Percentiles rank a stretch among this genome's conserved stretches.
These are phyloP conservation scores for Anhinga anhinga DNA, from an alignment of 2,113 vertebrate species.

Conservation along the genomic window DNA sequence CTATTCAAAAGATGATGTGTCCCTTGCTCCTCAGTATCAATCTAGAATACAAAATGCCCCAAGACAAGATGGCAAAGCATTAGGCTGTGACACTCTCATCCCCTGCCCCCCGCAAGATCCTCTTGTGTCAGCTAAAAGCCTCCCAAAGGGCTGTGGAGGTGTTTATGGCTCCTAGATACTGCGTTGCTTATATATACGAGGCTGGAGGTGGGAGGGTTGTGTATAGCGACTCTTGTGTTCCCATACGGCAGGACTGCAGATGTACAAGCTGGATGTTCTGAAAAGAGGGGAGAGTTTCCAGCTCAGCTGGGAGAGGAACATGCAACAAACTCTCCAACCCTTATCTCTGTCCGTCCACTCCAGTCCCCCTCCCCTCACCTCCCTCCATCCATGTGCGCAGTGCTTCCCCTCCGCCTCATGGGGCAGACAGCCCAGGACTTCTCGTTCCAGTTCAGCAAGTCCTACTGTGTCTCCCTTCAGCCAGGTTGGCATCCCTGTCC, in stretches of 20 bases:
- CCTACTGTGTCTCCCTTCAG: not conserved
- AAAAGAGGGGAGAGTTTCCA: not conserved
- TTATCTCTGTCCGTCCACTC: not conserved
- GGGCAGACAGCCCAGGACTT: not conserved
- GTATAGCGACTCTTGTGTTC: not conserved
- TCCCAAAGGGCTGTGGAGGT: not conserved
- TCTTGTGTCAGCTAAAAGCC: not conserved
- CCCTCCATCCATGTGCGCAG: accelerated
- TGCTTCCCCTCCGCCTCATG: not conserved
- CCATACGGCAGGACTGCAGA: not conserved
- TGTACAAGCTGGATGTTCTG: not conserved
- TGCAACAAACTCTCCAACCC: not conserved
- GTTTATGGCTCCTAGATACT: not conserved
- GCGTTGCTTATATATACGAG: not conserved
- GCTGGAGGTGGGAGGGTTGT: not conserved
- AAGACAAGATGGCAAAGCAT: not conserved
- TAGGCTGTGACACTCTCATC: not conserved
- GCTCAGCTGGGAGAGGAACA: not conserved
- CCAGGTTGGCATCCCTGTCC: not conserved
- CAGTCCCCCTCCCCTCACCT: not conserved
- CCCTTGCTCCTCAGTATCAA: not conserved
- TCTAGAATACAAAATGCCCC: not conserved
- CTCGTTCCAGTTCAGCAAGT: not conserved
- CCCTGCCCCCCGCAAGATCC: accelerated
- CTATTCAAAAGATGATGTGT: not conserved